These are phyloP conservation scores for Catocala nupta DNA, from an alignment of 2,888 invertebrate species.

Conservation along the genomic window DNA sequence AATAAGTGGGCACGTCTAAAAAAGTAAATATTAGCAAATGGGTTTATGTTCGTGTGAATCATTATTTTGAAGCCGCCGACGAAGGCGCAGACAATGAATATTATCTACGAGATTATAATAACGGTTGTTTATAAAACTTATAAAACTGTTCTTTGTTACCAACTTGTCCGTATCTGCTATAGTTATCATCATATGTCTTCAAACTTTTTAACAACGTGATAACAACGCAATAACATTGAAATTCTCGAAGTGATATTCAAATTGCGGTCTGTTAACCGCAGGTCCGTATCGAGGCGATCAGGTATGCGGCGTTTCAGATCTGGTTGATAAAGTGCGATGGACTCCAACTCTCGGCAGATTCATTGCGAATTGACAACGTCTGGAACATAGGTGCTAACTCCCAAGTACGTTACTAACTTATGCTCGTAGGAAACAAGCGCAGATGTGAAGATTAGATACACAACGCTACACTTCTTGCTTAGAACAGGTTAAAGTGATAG, in stretches of 20 bases:
- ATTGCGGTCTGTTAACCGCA: constrained; percentile 55
- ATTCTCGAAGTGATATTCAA: constrained; percentile 23
- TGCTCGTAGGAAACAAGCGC: constrained; percentile 70
- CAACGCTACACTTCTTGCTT: constrained; percentile 73
- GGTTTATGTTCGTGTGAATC: constrained; percentile 40
- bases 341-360: constrained; percentile 61
- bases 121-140: constrained; percentile 22
- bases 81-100: constrained; percentile 26
- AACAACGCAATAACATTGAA: constrained; percentile 45
- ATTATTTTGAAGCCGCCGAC: constrained; percentile 37
- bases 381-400: constrained; percentile 57
- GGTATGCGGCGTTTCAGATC: constrained; percentile 76
- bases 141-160: constrained; percentile 27
- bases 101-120: constrained; percentile 26
- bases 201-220: background rate
- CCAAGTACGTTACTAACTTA: constrained; percentile 58
- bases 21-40: constrained; percentile 52
- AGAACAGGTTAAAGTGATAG: constrained; percentile 63
- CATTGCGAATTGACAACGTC: constrained; percentile 77
- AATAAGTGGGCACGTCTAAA: constrained; percentile 31
- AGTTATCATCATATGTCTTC: constrained; percentile 4
- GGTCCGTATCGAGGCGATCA: constrained; percentile 60
- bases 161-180: constrained; percentile 30
- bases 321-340: constrained; percentile 71
- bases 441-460: constrained; percentile 81